Base-by-base conservation (phyloP, 1,140 invertebrate species). In the Cotesia vestalis region DNA sequence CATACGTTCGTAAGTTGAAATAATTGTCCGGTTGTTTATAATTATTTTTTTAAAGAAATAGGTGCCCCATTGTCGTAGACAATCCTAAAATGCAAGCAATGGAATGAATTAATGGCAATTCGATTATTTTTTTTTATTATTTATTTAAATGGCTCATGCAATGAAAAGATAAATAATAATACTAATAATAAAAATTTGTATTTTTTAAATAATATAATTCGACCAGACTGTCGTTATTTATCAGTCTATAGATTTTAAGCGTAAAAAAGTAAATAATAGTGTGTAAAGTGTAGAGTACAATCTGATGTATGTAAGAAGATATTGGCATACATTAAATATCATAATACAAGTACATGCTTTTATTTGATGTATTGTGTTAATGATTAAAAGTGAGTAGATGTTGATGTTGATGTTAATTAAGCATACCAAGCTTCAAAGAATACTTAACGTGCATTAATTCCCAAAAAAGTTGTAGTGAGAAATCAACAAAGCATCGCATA, bases 31-130 rank as follows among this genome's bases (percentile, higher is more conserved):
- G 76, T 64, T 79, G 79, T 69, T 69, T 70, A 66, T 70, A 69
- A 66, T 57, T 72, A 46, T 74, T 77, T 80, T 82, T 76, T 85
- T 86, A 86, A 87, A 87, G 83, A 85, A 87, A 86, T 85, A 86
- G 85, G 78, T 86, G 85, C 76, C 85, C 85, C 85, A 86, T 87
- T 86, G 85, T 85, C 80, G 84, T 80, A 83, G 85, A 85, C 72
- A 86, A 82, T 83, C 85, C 85, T 87, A 87, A 85, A 86, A 86
- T 78, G 81, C 81, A 87, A 86, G 81, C 77, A 86, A 84, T 81
- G 74, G 69, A 79, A 78, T 77, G 78, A 79, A 80, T 81, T 80
- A 73, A 75, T 69, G 40, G 66, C 55, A 61, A 64, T 72, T 68
- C 66, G 40, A 69, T 72, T 53, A 66, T 52, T 62, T 71, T 53